Evolutionary conservation across 2,888 invertebrate species (phyloP), one percentile per base, ranked within the genome.

Genomic region (Pyrgus malvae): DNA sequence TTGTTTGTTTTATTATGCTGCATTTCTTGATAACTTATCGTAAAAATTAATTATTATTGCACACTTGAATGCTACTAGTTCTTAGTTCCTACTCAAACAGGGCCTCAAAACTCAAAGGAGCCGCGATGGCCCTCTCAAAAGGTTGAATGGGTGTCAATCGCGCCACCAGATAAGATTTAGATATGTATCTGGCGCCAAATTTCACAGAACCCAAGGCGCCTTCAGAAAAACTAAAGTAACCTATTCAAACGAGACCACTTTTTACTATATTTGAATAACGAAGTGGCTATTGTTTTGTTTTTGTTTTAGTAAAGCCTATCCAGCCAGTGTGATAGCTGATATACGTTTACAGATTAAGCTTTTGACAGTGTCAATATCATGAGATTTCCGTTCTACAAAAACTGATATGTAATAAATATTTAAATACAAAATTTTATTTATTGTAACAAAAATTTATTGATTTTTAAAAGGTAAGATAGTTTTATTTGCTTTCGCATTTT

Each of bases 161-260:
- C 66, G 67, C 69, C 70, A 69, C 71, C 68, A 73, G 84, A 85
- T 87, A 86, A 78, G 62, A 58, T 66, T 56, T 62, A 68, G 86
- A 85, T 87, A 80, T 64, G 44, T 64, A 84, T 86, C 87, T 80
- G 84, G 84, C 84, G 84, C 87, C 86, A 83, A 87, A 86, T 82
- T 84, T 87, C 83, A 87, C 83, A 81, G 86, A 84, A 83, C 70
- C 72, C 63, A 57, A 74, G 66, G 66, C 68, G 59, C 59, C 64
- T 58, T 58, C 61, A 59, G 38, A 67, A 62, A 65, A 59, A 59
- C 57, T 67, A 72, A 68, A 60, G 64, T 53, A 58, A 59, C 56
- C 62, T 70, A 73, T 78, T 69, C 62, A 68, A 74, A 70, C 58
- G 62, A 46, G 56, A 44, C 19, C 25, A 53, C 33, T 17, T 48